Evolutionary conservation across 2,797 vertebrate genomes (phyloP), one percentile per base, ranked within the genome.

Genomic region (Falco cherrug): DNA sequence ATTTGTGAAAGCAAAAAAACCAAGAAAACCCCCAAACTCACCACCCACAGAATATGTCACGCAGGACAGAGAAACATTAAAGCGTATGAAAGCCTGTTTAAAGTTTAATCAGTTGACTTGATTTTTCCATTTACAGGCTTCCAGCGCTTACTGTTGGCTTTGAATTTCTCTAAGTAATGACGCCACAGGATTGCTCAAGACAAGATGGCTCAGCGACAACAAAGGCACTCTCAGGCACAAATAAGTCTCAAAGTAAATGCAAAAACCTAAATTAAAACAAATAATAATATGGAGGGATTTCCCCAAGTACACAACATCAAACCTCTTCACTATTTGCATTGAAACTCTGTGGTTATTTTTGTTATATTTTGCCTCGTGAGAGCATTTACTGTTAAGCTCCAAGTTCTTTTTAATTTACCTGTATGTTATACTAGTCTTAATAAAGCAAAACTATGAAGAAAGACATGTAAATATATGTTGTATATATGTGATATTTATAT

Each of bases 41-140:
- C 48, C 84, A 95, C 56, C 50, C 68, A 95, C 59, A 75, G 87
- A 89, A 57, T 67, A 90, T 51, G 92, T 88, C 73, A 96, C 20
- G 33, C 56, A 78, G 69, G 61, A 90, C 0, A 95, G 75, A 91
- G 81, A 93, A 94, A 97, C 67, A 93, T 45, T 54, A 54, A 84
- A 91, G 41, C 31, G 7, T 69, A 61, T 51, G 90, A 87, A 89
- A 94, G 67, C 25, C 78, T 94, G n/a, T 91, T 96, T 76, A 95
- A 96, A 94, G 60, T 94, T 94, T 95, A 95, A 97, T 92, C 43
- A 39, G 76, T 73, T 89, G 59, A 93, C 90, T 96, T 97, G 90
- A 91, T 93, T 97, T 97, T 96, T 94, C 90, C 80, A 95, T 97
- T 95, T 97, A 86, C 60, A 79, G 86, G 79, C 77, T 95, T 94